These are phyloP conservation scores for Scophthalmus maximus DNA, from an alignment of 2,113 vertebrate species.

Conservation along the genomic window DNA sequence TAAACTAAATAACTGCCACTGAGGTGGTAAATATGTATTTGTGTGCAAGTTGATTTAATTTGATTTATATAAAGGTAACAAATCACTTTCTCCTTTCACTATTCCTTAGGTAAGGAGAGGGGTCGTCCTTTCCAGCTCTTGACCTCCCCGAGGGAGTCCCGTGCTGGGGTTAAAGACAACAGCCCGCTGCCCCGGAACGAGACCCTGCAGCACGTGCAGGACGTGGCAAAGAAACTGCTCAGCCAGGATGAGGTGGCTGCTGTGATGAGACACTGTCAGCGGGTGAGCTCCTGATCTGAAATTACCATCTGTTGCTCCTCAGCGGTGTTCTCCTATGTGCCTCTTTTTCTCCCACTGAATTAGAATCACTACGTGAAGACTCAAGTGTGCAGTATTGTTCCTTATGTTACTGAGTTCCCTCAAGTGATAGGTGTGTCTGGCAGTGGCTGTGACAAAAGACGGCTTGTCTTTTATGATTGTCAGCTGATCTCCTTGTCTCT, in stretches of 20 bases:
- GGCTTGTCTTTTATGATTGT: conserved; percentile 62
- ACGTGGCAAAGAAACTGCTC: conserved; percentile 88
- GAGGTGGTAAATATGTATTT: too few relatives aligned
- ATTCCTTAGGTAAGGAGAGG: conserved; percentile 74
- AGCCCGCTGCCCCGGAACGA: conserved; percentile 61
- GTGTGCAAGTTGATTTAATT: too few relatives aligned
- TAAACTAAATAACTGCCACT: too few relatives aligned
- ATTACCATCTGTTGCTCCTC: conserved; percentile 3
- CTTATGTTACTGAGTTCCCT: conserved; percentile 18
- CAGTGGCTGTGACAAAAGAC: conserved; percentile 46
- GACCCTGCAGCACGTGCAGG: conserved; percentile 85
- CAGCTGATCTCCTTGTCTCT: conserved; percentile 45
- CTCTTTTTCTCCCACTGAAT: conserved; percentile 16
- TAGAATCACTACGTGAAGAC: conserved; percentile 16
- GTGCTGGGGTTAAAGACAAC: conserved; percentile 72
- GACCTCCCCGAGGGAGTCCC: conserved; percentile 73
- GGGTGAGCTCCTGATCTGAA: conserved; percentile 80
- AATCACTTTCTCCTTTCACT: too few relatives aligned
- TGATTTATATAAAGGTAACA: too few relatives aligned
- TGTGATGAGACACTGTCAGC: conserved; percentile 90
- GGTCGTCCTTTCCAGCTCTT: conserved; percentile 73
- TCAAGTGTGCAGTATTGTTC: conserved; percentile 27
- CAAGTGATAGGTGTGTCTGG: conserved; percentile 28
- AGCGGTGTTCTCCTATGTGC: background rate
- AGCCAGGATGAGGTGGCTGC: conserved; percentile 90